A percentile compares a stretch with the other conserved stretches of the same genome.
These are phyloP conservation scores for Crioceris asparagi DNA, from an alignment of 2,888 invertebrate species.

Conservation along the genomic window DNA sequence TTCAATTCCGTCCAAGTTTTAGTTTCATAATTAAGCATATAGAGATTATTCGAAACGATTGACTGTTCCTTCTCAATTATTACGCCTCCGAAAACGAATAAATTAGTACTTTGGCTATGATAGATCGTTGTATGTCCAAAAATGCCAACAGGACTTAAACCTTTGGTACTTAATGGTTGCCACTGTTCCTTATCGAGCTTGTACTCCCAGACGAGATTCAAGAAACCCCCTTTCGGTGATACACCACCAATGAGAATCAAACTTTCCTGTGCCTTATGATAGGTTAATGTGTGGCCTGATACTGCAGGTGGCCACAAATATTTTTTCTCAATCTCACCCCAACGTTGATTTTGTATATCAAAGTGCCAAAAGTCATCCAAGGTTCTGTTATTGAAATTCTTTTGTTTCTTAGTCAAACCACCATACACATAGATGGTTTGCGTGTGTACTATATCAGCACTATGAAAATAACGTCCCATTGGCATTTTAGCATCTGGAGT, in stretches of 20 bases:
- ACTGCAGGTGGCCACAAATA: constrained; percentile 57
- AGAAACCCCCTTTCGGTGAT: constrained; percentile 62
- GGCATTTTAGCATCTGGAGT: constrained; percentile 82
- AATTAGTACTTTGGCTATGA: constrained; percentile 65
- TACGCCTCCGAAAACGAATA: constrained; percentile 87
- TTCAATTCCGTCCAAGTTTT: constrained; percentile 59
- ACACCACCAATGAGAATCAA: constrained; percentile 83
- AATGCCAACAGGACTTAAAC: constrained; percentile 67
- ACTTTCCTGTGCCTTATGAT: constrained; percentile 63
- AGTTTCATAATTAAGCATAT: constrained; percentile 65
- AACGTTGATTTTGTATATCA: constrained; percentile 70
- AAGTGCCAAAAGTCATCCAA: constrained; percentile 89
- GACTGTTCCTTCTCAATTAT: constrained; percentile 52
- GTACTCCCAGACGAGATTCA: constrained; percentile 70
- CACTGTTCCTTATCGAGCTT: constrained; percentile 64
- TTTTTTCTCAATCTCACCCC: constrained; percentile 55
- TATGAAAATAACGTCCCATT: constrained; percentile 82
- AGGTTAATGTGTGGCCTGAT: constrained; percentile 84
- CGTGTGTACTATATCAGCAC: constrained; percentile 75
- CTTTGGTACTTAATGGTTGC: constrained; percentile 56
- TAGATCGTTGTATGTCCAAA: constrained; percentile 88
- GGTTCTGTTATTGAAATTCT: constrained; percentile 38
- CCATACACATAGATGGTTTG: constrained; percentile 84
- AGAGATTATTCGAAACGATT: constrained; percentile 63
- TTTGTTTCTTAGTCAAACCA: constrained; percentile 52